Conservation (phyloP, 2,113 vertebrate species). For the Dromaius novaehollandiae region DNA sequence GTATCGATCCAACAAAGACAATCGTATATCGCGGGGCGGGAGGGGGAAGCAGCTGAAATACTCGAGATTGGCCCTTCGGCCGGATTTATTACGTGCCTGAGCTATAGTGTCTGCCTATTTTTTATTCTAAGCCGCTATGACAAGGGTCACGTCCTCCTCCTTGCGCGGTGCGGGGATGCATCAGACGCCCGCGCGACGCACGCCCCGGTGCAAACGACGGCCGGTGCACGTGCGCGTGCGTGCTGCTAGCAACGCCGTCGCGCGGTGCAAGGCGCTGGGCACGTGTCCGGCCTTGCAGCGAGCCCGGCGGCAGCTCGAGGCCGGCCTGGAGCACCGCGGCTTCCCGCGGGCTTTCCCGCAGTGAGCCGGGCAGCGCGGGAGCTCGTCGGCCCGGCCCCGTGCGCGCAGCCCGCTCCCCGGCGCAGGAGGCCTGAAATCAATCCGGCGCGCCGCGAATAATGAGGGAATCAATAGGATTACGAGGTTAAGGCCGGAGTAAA, state of each 20-base stretch:
- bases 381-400: too few relatives aligned
- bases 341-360: too few relatives aligned
- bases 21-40: slow-evolving; percentile 21
- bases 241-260: too few relatives aligned
- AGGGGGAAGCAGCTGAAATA: slow-evolving; percentile 53
- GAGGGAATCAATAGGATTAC: slow-evolving; percentile 79
- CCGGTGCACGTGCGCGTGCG: too few relatives aligned
- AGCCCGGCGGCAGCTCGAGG: too few relatives aligned
- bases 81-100: slow-evolving; percentile 61
- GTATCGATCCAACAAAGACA: slow-evolving; percentile 72
- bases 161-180: too few relatives aligned
- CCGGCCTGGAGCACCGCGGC: background rate
- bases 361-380: too few relatives aligned
- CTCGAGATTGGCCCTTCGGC: slow-evolving; percentile 58
- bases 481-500: slow-evolving; percentile 77
- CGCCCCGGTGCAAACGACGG: too few relatives aligned
- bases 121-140: slow-evolving; percentile 67
- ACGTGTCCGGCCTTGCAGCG: too few relatives aligned
- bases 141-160: slow-evolving; percentile 69
- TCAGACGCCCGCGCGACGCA: too few relatives aligned
- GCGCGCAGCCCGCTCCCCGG: background rate
- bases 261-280: background rate
- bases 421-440: slow-evolving; percentile 62
- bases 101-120: slow-evolving; percentile 67
- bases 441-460: slow-evolving; percentile 49